These are phyloP conservation scores for Drosophila ananassae DNA, from an alignment of 1,140 invertebrate species.

Conservation along the genomic window DNA sequence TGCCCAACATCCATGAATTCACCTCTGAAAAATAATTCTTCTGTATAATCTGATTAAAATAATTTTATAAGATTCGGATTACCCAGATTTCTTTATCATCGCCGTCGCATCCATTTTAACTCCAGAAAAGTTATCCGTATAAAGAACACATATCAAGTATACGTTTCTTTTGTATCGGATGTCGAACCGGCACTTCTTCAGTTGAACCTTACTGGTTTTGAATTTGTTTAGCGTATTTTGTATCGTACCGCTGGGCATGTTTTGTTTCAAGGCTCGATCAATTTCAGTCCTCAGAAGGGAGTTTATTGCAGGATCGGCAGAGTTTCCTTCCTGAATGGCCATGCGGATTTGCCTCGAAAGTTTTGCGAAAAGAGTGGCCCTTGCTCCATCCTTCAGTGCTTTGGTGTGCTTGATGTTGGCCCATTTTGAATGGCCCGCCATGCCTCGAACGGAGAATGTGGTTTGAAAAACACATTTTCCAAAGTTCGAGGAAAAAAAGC, in stretches of 20 bases:
- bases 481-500: conserved; percentile 8
- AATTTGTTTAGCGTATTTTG: conserved; percentile 85
- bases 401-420: conserved; percentile 89
- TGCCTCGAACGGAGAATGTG: conserved; percentile 48
- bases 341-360: conserved; percentile 85
- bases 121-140: conserved; percentile 69
- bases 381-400: conserved; percentile 86
- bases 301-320: conserved; percentile 86
- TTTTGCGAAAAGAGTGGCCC: conserved; percentile 83
- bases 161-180: conserved; percentile 79
- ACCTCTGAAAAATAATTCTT: conserved; percentile 33
- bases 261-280: conserved; percentile 86
- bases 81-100: conserved; percentile 85
- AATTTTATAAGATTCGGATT: conserved; percentile 22
- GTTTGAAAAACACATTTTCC: conserved; percentile 16
- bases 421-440: conserved; percentile 91
- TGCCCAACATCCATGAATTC: conserved; percentile 71
- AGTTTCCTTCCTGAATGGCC: conserved; percentile 86
- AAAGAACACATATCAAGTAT: conserved; percentile 69
- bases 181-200: conserved; percentile 80
- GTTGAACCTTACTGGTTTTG: conserved; percentile 66
- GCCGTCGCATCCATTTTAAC: conserved; percentile 81
- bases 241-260: conserved; percentile 86
- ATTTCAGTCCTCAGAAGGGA: conserved; percentile 85
- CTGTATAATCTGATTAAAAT: not conserved